Evolutionary conservation across 2,888 invertebrate species (phyloP).

Genomic region (Beris chalybata): DNA sequence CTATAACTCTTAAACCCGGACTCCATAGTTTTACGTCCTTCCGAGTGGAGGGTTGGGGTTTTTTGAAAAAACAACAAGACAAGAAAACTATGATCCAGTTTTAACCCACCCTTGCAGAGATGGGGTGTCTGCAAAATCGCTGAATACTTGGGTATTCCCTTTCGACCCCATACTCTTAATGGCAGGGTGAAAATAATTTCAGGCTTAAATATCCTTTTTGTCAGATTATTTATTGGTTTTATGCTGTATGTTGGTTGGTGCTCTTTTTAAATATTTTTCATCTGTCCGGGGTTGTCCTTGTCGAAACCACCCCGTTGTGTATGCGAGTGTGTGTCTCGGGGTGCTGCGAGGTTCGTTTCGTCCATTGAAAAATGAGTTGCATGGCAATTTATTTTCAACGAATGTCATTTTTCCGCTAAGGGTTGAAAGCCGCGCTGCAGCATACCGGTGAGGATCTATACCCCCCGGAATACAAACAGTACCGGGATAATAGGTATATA

Average conservation of each 20-base stretch:
- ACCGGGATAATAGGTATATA: neutral
- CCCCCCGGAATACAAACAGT: no score
- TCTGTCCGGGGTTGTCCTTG: neutral
- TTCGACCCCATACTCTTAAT: no score
- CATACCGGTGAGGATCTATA: conserved; percentile 4
- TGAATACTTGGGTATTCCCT: no score
- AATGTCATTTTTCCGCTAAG: conserved; percentile 36
- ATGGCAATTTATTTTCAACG: conserved; percentile 39
- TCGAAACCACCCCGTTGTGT: neutral
- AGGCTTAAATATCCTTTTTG: conserved; percentile 43
- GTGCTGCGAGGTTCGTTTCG: conserved; percentile 32
- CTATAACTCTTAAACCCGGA: no score
- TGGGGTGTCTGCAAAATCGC: no score
- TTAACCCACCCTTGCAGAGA: no score
- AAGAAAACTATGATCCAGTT: no score
- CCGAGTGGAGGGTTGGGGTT: no score
- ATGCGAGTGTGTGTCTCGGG: conserved; percentile 1
- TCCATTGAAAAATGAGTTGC: conserved; percentile 37
- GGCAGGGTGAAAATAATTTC: conserved; percentile 39
- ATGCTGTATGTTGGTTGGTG: conserved; percentile 5
- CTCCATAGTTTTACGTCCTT: no score
- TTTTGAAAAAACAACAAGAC: no score
- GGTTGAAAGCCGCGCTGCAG: conserved; percentile 32
- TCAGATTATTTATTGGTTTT: conserved; percentile 42
- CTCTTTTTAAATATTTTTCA: conserved; percentile 21